Evolutionary conservation across 92 coral and sea anemone species (phyloP), one percentile per base, ranked within the genome.

Genomic region (Zoanthus sansibaricus): DNA sequence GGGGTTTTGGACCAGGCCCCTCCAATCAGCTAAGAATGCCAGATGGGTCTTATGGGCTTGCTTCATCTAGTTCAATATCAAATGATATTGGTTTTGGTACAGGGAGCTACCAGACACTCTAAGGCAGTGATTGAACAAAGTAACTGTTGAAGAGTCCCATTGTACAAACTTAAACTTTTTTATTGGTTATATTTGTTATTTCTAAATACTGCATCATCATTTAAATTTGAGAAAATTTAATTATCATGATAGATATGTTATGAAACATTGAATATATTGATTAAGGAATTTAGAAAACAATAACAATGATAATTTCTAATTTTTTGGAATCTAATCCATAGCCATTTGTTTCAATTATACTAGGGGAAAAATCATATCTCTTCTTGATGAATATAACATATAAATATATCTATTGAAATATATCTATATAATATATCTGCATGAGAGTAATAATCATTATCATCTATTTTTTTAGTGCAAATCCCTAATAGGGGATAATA

Each of bases 101-200:
- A 78, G 83, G 83, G 83, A 78, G 69, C 64, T 78, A 78, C 71
- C 83, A 78, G 54, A 56, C 83, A 78, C 83, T 78, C 69, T 55
- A 78, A 52, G 69, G 83, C 83, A 78, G 83, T 78, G 71, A 68
- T 78, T 67, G 71, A 33, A 67, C 71, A 67, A 67, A 67, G 33
- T 67, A 67, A 67, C 71, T 67, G 71, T 67, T 67, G 71, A 67
- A 67, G 37, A 67, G 21, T 67, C 71, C 71, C 7, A 5, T 13
- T 67, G 71, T 18, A 25, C 71, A 67, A 67, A 67, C 21, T 6
- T 13, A 67, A 67, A 25, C 71, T 21, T 67, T 67, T 66, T 66
- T 66, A 66, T 66, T 66, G 71, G 71, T 66, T 66, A 66, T 66
- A 33, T 66, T 66, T 66, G 31, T 66, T n/a, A 11, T 67, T 67